Evolutionary conservation across 1,140 invertebrate species (phyloP).

Genomic region (Drosophila ohnishii): DNA sequence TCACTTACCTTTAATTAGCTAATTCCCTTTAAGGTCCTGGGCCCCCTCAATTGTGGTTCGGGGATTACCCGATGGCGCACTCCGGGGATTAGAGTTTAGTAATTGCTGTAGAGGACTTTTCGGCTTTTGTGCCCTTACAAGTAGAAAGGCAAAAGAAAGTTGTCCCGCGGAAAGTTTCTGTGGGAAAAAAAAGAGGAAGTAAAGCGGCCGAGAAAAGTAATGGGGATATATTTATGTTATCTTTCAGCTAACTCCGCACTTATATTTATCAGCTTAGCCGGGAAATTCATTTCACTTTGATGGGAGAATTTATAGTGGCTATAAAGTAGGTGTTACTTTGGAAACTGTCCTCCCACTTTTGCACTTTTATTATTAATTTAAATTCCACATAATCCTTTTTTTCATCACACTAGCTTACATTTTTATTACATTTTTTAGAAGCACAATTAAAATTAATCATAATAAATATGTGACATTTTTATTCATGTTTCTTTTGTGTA

Average conservation of each 20-base stretch:
- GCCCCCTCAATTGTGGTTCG: constrained; percentile 32
- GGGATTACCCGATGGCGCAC: constrained; percentile 30
- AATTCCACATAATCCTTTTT: neutral
- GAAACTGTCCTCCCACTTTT: neutral
- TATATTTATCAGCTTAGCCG: constrained; percentile 23
- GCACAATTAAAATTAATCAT: neutral
- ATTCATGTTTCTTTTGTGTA: neutral
- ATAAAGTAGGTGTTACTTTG: neutral
- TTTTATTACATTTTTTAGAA: neutral
- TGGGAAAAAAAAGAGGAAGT: neutral
- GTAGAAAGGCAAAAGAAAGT: constrained; percentile 26
- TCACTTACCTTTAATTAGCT: constrained; percentile 56
- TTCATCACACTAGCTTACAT: neutral
- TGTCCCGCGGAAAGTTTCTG: constrained; percentile 28
- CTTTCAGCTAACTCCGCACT: constrained; percentile 31
- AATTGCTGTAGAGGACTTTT: constrained; percentile 43
- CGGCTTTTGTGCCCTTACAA: constrained; percentile 8
- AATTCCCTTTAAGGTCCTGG: constrained; percentile 37
- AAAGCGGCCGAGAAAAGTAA: constrained; percentile 21
- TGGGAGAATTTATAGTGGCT: neutral
- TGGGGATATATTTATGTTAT: constrained; percentile 36
- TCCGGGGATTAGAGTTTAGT: constrained; percentile 47
- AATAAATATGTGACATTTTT: neutral
- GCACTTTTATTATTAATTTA: neutral
- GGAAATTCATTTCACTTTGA: constrained; percentile 35